Percentiles rank a stretch among this genome's conserved stretches.
These are phyloP conservation scores for Papilio dardanus DNA, from an alignment of 1,140 invertebrate species.

Conservation along the genomic window DNA sequence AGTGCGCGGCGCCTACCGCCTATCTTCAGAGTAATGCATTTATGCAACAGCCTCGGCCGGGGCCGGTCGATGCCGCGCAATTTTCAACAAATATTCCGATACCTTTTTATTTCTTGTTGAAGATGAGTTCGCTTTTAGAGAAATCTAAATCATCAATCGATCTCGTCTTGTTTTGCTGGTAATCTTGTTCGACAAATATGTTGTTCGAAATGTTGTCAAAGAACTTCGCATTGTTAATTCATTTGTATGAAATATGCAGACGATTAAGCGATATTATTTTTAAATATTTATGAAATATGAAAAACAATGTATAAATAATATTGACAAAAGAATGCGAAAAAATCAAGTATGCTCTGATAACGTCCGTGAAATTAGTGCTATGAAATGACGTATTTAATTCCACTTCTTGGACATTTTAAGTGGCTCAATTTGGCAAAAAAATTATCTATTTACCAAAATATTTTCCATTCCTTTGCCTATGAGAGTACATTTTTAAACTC, in stretches of 20 bases:
- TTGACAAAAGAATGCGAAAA: too few species aligned
- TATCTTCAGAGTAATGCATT: constrained; percentile 81
- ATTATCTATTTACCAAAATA: not conserved
- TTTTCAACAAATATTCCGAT: constrained; percentile 71
- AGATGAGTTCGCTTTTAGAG: constrained; percentile 17
- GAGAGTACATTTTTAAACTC: not conserved
- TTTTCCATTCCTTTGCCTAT: constrained; percentile 24
- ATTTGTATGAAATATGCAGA: not conserved
- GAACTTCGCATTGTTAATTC: not conserved
- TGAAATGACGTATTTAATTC: too few species aligned
- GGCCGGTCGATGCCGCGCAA: constrained; percentile 68
- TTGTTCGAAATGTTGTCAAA: not conserved
- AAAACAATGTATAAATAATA: too few species aligned
- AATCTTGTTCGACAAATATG: not conserved
- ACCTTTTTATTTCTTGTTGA: constrained; percentile 52
- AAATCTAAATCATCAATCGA: constrained; percentile 9
- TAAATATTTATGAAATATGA: not conserved
- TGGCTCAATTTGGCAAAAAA: not conserved
- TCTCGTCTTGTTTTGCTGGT: constrained; percentile 2
- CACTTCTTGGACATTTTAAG: too few species aligned
- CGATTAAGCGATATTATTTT: not conserved
- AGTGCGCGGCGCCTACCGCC: constrained; percentile 75
- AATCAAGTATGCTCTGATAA: too few species aligned
- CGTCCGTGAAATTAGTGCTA: too few species aligned
- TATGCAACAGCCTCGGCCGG: constrained; percentile 70